A percentile compares a stretch with the other conserved stretches of the same genome.
Conservation (phyloP, 2,113 vertebrate species). For the Peucedramus taeniatus region DNA sequence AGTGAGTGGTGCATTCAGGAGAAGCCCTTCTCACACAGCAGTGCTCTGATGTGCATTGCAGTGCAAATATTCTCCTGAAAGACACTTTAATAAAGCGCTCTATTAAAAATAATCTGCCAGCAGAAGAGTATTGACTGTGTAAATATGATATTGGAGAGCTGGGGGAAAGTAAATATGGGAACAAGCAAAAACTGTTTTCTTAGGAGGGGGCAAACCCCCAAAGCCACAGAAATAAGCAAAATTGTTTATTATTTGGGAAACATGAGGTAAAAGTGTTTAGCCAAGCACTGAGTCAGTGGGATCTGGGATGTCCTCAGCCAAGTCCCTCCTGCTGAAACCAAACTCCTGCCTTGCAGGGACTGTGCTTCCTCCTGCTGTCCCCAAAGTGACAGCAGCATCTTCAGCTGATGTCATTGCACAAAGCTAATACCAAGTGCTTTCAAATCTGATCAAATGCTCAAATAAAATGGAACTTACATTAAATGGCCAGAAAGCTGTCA, state of each 20-base stretch:
- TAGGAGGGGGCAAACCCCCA: not conserved
- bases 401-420: constrained; percentile 1
- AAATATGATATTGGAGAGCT: not conserved
- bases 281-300: not conserved
- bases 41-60: not conserved
- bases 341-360: constrained; percentile 33
- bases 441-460: constrained; percentile 38
- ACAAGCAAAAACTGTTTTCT: not conserved
- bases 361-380: constrained; percentile 7
- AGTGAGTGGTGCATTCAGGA: not conserved
- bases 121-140: not conserved
- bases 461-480: constrained; percentile 59
- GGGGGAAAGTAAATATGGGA: not conserved
- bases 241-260: not conserved
- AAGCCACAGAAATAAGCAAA: not conserved
- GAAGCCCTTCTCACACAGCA: not conserved
- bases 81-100: not conserved
- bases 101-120: not conserved
- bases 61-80: not conserved
- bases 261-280: not conserved
- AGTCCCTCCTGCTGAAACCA: not conserved
- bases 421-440: constrained; percentile 42
- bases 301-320: not conserved
- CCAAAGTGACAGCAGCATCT: constrained; percentile 43
- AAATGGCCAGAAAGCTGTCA: constrained; percentile 56